These are phyloP conservation scores for Aviceda cuculoides DNA, from an alignment of 2,797 vertebrate species.

Conservation along the genomic window DNA sequence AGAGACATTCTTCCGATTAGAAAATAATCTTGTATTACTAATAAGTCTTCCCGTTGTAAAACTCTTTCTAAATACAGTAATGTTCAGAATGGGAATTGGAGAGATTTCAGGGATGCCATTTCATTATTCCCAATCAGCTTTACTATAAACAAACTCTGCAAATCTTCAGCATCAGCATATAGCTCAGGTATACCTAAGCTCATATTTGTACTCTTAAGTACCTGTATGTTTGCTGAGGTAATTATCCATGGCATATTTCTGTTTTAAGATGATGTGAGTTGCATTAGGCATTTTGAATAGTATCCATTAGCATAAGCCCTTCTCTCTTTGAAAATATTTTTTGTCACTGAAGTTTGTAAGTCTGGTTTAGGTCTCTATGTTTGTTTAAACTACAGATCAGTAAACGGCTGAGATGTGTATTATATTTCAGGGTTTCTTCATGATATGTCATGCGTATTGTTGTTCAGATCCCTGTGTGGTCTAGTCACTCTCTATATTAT, in stretches of 20 bases:
- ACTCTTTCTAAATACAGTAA: conserved; percentile 22
- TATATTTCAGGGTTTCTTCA: conserved; percentile 13
- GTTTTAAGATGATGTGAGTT: not conserved
- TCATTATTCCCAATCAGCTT: conserved; percentile 26
- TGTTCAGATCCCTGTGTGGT: conserved; percentile 41
- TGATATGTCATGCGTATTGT: not conserved
- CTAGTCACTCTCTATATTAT: conserved; percentile 1
- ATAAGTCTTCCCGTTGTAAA: conserved; percentile 32
- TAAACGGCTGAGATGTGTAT: not conserved
- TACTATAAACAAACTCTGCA: conserved; percentile 9
- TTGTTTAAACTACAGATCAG: conserved; percentile 38
- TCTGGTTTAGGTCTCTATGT: conserved; percentile 16
- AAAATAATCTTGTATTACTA: conserved; percentile 33
- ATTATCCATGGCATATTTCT: not conserved
- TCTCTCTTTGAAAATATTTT: conserved; percentile 1
- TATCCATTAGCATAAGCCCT: not conserved
- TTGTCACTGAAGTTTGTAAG: not conserved
- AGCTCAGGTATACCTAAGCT: not conserved
- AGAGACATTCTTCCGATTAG: conserved; percentile 23
- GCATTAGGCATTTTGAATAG: not conserved
- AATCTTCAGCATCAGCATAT: not conserved
- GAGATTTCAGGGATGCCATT: not conserved
- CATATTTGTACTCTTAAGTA: not conserved
- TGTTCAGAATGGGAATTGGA: not conserved
- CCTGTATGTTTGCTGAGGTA: not conserved